Evolutionary conservation across 2,888 invertebrate genomes (phyloP).

Genomic region (Callimorpha dominula): DNA sequence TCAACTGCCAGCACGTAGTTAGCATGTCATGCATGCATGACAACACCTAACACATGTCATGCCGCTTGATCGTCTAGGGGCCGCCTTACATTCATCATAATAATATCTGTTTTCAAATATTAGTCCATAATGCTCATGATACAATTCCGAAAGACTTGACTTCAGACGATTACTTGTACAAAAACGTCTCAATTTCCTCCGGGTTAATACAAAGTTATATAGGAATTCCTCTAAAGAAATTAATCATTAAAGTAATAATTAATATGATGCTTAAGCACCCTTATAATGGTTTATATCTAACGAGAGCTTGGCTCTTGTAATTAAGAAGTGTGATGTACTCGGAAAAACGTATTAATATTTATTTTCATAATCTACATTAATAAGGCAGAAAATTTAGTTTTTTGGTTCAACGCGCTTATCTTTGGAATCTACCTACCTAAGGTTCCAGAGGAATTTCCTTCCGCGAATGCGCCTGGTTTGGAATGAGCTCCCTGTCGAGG

Average conservation of each 20-base stretch:
- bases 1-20: no score
- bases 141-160: no score
- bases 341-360: neutral
- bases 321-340: slow-evolving; percentile 28
- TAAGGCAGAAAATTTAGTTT: neutral
- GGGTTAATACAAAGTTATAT: slow-evolving; percentile 48
- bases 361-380: neutral
- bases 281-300: slow-evolving; percentile 36
- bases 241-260: slow-evolving; percentile 73
- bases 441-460: no score
- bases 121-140: no score
- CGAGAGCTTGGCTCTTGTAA: slow-evolving; percentile 28
- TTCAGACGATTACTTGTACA: slow-evolving; percentile 40
- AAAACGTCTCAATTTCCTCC: slow-evolving; percentile 47
- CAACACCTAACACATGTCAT: no score
- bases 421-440: no score
- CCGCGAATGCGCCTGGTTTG: no score
- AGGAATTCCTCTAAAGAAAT: slow-evolving; percentile 66
- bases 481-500: no score
- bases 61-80: no score
- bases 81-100: no score
- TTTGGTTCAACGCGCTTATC: neutral
- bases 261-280: slow-evolving; percentile 46
- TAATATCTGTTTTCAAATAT: no score
- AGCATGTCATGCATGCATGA: no score